A percentile compares a stretch with the other conserved stretches of the same genome.
phyloP scores from a whole-genome alignment of 2,113 vertebrate genomes.

The Amazona guildingii region DNA sequence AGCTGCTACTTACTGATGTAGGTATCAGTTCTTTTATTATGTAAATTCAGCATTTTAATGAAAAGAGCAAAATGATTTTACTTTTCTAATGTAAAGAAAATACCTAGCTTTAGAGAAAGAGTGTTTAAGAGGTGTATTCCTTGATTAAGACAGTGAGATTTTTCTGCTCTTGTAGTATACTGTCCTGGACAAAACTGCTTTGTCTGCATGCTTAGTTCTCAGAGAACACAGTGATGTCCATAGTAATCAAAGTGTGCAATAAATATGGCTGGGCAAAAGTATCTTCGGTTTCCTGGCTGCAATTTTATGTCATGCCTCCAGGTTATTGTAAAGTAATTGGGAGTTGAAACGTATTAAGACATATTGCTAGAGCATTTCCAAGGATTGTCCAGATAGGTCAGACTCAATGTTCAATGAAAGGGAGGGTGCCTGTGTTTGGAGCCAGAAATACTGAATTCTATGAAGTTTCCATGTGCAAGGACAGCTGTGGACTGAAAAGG shows the following conservation, averaged over 20 bases:
- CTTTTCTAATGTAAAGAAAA: background rate
- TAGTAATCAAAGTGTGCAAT: background rate
- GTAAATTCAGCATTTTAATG: background rate
- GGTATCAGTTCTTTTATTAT: background rate
- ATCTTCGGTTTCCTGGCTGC: background rate
- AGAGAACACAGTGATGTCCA: background rate
- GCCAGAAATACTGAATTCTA: background rate
- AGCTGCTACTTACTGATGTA: background rate
- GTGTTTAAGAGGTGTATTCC: background rate
- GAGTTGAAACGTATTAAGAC: slow-evolving; percentile 13
- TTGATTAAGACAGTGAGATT: background rate
- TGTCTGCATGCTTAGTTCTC: background rate
- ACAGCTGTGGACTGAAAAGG: background rate
- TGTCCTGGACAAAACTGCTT: background rate
- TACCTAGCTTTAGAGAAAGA: background rate
- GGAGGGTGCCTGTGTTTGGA: background rate
- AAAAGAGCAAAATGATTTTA: background rate
- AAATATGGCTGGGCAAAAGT: background rate
- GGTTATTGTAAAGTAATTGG: slow-evolving; percentile 30
- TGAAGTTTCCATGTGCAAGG: background rate
- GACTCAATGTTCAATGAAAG: background rate
- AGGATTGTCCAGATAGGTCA: background rate
- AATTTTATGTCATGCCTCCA: background rate
- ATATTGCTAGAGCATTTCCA: background rate
- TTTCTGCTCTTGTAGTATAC: background rate